Evolutionary conservation across 2,113 vertebrate species (phyloP), one percentile per base, ranked within the genome.

Genomic region (Hystrix cristata): DNA sequence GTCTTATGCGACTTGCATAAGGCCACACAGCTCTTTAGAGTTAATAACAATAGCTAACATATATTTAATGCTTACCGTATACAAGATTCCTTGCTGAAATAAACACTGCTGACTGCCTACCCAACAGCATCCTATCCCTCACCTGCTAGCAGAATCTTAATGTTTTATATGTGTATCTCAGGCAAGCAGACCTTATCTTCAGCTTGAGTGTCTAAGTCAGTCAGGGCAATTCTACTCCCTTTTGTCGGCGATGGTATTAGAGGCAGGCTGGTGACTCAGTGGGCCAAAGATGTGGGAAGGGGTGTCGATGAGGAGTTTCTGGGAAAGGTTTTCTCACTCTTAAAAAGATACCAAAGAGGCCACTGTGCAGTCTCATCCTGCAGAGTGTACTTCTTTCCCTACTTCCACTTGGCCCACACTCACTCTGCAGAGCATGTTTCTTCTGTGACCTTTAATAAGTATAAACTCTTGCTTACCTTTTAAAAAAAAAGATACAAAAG

Each of bases 41-140:
- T 90, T 95, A 76, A 82, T 71, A 79, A 92, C 79, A 72, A 48
- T 59, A 87, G n/a, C n/a, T 93, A 92, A 90, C 19, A 43, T 81
- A 79, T 29, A 67, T 79, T 79, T 91, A 94, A 76, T 48, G 27
- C 16, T 87, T 74, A 80, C 38, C 74, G 57, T 43, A 29, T 81
- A 31, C 55, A 38, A 43, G 83, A 91, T 21, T 59, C 62, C 83
- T 69, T 62, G 59, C 51, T 91, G 29, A 84, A 80, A 74, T 34
- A 81, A 60, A 74, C 25, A 79, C 48, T 82, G 14, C 27, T 43
- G 71, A 46, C 84, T 69, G 64, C 78, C 76, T 87, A 79, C 38
- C 64, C 13, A 62, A 18, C 15, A 96, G 72, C 82, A 80, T 51
- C 46, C 31, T 57, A 82, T 31, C 38, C 72, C 57, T 48, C 25